Evolutionary conservation across 2,888 invertebrate species (phyloP), one percentile per base, ranked within the genome.

Genomic region (Macaria liturata): DNA sequence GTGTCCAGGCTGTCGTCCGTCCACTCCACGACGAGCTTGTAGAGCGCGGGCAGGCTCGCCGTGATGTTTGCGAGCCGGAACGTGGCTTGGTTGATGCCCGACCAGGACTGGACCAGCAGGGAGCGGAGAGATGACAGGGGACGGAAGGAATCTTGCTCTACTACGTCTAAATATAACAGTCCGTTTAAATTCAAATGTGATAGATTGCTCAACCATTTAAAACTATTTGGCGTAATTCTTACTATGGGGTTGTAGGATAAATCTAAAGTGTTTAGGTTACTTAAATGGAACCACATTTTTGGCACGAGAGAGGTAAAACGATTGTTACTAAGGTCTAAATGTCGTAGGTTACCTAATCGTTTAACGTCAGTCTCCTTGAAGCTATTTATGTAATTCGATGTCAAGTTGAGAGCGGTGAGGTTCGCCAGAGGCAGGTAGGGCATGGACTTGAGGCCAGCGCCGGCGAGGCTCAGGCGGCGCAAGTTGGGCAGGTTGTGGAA

Each of bases 401-500:
- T 96, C 61, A 98, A 87, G 86, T 97, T 97, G 67, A 98, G 93
- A 71, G 94, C 94, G 43, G 96, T 94, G 71, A 98, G 93, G 81
- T 96, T 95, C 9, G 95, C 95, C 69, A 98, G 90, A 66, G 96
- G 95, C 66, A 97, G 91, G 69, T 95, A 94, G 58, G 97, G 97
- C 74, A 97, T 93, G 53, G 94, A 93, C 74, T 94, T 95, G 72
- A 98, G 94, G 64, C 96, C 96, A 83, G 96, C 95, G 79, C 94
- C 94, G 54, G 95, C 95, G 74, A 98, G 92, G 77, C 94, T 95
- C 69, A 98, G 92, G 77, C 95, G 94, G 79, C 96, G 94, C 65
- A 98, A 93, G 76, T 95, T 95, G 54, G 96, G 97, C 51, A 97
- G 94, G 84, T 97, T 97, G 79, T 97, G 95, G 79, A 97, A 96